Percentiles rank a stretch among this genome's conserved stretches.
Evolutionary conservation across 2,113 vertebrate species (phyloP).

Genomic region (Heliornis fulica): DNA sequence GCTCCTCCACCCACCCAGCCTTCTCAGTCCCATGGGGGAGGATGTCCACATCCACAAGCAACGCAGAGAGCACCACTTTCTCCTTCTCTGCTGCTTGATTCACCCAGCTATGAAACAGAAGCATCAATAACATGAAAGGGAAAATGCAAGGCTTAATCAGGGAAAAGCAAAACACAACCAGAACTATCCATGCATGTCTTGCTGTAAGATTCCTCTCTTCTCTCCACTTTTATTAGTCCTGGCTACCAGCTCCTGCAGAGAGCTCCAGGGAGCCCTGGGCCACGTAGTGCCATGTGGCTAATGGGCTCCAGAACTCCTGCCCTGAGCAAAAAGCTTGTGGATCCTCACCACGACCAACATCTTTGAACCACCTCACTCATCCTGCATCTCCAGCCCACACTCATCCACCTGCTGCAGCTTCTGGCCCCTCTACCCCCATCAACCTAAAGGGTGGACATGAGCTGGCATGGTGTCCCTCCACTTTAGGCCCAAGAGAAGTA

Average conservation of each 20-base stretch:
- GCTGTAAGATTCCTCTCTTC: not conserved
- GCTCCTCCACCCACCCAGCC: not conserved
- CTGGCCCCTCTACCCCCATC: not conserved
- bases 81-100: not conserved
- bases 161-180: not conserved
- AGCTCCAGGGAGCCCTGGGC: not conserved
- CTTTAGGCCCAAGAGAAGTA: not conserved
- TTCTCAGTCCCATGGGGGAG: not conserved
- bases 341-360: not conserved
- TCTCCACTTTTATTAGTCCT: not conserved
- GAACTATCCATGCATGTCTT: accelerated
- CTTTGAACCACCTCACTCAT: not conserved
- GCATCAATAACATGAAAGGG: not conserved
- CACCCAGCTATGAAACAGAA: not conserved
- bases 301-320: not conserved
- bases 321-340: not conserved
- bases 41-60: not conserved
- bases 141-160: not conserved
- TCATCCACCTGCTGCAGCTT: not conserved
- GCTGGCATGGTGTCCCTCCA: accelerated
- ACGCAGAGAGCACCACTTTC: not conserved
- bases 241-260: not conserved
- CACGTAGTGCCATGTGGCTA: not conserved
- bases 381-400: not conserved
- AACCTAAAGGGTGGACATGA: not conserved